Percentiles rank a stretch among this genome's conserved stretches.
These are phyloP conservation scores for Scarus forsteni DNA, from an alignment of 2,797 vertebrate species.

Conservation along the genomic window DNA sequence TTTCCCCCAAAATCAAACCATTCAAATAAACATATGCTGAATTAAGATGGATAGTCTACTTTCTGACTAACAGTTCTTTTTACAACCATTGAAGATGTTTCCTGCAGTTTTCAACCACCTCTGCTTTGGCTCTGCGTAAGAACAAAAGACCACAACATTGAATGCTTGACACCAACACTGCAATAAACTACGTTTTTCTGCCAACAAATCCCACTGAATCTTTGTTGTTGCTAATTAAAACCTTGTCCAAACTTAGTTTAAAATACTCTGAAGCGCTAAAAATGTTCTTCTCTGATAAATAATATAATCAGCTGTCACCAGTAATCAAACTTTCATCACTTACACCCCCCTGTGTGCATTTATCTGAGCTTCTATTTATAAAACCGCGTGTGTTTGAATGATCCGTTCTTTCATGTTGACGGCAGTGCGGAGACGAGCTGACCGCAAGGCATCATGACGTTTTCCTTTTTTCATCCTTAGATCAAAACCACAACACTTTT, in stretches of 20 bases:
- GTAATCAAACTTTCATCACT: conserved; percentile 16
- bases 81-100: too few species aligned
- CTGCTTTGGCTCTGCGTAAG: too few species aligned
- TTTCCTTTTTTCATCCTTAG: conserved; percentile 41
- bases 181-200: too few species aligned
- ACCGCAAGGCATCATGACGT: conserved; percentile 48
- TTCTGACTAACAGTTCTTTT: too few species aligned
- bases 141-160: too few species aligned
- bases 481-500: conserved; percentile 42
- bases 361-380: conserved; percentile 52
- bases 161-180: background rate
- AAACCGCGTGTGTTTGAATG: conserved; percentile 32
- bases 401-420: conserved; percentile 51
- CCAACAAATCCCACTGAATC: background rate
- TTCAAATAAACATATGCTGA: too few species aligned
- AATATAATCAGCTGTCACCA: conserved; percentile 35
- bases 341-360: background rate
- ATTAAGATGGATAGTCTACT: too few species aligned
- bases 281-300: conserved; percentile 22
- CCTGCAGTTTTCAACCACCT: too few species aligned
- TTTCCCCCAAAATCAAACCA: too few species aligned
- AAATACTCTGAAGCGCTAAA: background rate
- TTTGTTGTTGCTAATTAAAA: background rate
- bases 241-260: background rate
- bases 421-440: conserved; percentile 37